Evolutionary conservation across 2,797 vertebrate genomes (phyloP).

Genomic region (Argyrosomus regius): DNA sequence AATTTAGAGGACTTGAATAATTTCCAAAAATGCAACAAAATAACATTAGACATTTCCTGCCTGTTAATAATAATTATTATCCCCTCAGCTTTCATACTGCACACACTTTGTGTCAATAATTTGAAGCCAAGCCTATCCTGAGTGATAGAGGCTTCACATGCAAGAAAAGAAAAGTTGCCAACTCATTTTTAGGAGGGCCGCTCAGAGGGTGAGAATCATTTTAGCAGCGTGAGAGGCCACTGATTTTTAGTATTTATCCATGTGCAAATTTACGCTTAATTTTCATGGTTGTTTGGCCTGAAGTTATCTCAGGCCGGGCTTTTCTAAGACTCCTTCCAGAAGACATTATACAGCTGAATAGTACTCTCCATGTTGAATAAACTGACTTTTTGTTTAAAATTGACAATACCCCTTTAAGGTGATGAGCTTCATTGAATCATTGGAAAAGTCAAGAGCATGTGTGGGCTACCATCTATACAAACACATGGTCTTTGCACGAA

Average conservation of each 20-base stretch:
- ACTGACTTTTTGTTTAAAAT: background rate
- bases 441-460: constrained; percentile 8
- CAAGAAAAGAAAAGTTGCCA: constrained; percentile 58
- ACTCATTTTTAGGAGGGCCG: constrained; percentile 45
- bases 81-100: background rate
- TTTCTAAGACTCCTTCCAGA: background rate
- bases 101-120: background rate
- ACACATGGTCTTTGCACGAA: constrained; percentile 23
- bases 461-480: constrained; percentile 24
- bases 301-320: background rate
- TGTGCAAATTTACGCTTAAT: background rate
- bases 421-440: background rate
- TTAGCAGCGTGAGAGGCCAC: constrained; percentile 20
- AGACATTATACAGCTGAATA: background rate
- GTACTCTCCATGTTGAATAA: background rate
- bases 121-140: background rate
- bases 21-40: background rate
- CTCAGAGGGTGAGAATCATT: constrained; percentile 20
- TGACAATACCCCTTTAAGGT: constrained; percentile 2
- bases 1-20: background rate
- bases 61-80: background rate
- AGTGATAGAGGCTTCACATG: constrained; percentile 41
- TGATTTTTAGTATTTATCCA: background rate
- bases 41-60: background rate
- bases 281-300: too few relatives aligned